Percentiles rank a stretch among this genome's conserved stretches.
phyloP scores from a whole-genome alignment of 2,888 invertebrate species.

The Chloroclysta siterata region DNA sequence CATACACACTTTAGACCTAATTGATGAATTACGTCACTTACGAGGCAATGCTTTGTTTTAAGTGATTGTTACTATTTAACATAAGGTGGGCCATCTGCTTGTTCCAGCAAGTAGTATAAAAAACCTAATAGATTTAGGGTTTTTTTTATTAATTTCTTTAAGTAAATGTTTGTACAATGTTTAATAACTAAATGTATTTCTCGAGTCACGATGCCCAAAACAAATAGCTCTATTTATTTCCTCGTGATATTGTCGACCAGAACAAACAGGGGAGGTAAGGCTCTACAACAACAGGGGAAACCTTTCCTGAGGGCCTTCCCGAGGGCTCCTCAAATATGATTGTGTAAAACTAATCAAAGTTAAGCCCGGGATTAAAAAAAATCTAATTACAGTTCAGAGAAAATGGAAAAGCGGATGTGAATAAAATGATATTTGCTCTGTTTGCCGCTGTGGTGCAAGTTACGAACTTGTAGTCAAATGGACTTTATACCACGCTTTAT shows the following conservation, averaged over 20 bases:
- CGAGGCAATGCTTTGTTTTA: too few species aligned
- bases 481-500: too few species aligned
- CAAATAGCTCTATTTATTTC: conserved; percentile 12
- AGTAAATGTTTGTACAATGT: background rate
- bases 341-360: conserved; percentile 39
- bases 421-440: conserved; percentile 65
- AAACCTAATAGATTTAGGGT: too few species aligned
- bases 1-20: too few species aligned
- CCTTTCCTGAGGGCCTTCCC: conserved; percentile 11
- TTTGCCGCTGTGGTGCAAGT: conserved; percentile 43
- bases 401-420: conserved; percentile 58
- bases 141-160: too few species aligned
- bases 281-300: conserved; percentile 24
- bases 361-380: conserved; percentile 36
- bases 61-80: too few species aligned
- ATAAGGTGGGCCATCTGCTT: too few species aligned
- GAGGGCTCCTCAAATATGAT: conserved; percentile 26
- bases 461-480: conserved; percentile 2
- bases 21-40: too few species aligned
- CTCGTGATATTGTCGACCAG: conserved; percentile 23
- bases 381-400: conserved; percentile 52
- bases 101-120: too few species aligned
- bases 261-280: conserved; percentile 20
- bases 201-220: background rate
- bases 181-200: background rate